These are phyloP conservation scores for Phalacrocorax carbo DNA, from an alignment of 2,113 vertebrate genomes.

Conservation along the genomic window DNA sequence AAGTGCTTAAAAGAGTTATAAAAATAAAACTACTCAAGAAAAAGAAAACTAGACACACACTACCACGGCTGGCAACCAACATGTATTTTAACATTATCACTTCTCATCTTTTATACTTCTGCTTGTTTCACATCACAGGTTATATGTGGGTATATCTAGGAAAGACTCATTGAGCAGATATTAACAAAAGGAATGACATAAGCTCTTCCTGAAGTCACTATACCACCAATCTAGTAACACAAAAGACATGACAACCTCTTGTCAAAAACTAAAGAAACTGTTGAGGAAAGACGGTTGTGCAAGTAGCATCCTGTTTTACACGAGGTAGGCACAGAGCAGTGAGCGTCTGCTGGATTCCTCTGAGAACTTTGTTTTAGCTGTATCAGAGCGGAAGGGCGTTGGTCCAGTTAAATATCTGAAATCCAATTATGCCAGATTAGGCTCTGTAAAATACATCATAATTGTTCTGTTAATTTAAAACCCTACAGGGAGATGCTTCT, in stretches of 20 bases:
- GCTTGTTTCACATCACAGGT: not conserved
- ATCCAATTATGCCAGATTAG: conserved; percentile 39
- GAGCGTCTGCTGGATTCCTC: not conserved
- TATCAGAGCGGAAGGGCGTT: not conserved
- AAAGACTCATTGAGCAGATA: not conserved
- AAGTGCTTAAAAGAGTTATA: not conserved
- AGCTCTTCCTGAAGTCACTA: not conserved
- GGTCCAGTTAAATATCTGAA: conserved; percentile 19
- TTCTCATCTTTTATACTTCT: not conserved
- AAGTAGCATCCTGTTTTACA: not conserved
- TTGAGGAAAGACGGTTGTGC: not conserved
- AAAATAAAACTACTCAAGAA: not conserved
- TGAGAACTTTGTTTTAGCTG: not conserved
- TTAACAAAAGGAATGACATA: not conserved
- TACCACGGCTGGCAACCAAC: not conserved
- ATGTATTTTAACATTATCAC: not conserved
- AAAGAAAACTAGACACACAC: not conserved
- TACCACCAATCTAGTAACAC: not conserved
- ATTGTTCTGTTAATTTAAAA: conserved; percentile 48
- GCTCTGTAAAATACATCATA: conserved; percentile 34
- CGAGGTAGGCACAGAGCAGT: not conserved
- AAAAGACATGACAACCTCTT: not conserved
- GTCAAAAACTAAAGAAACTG: not conserved
- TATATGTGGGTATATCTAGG: not conserved
- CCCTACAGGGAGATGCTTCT: conserved; percentile 39